phyloP scores from a whole-genome alignment of 2,113 vertebrate genomes.

The Pterocles gutturalis region DNA sequence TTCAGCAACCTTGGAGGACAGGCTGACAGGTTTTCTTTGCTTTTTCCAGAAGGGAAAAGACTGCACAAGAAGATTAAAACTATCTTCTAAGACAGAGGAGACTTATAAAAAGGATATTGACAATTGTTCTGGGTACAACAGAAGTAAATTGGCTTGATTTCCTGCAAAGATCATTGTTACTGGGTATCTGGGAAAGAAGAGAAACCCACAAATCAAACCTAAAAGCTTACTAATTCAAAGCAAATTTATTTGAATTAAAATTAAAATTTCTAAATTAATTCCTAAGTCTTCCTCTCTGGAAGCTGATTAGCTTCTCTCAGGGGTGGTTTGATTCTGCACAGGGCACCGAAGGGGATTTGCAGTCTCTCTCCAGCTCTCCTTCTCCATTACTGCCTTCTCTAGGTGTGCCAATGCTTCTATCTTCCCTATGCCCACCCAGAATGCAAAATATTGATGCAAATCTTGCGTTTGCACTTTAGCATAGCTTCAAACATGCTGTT shows the following conservation, averaged over 20 bases:
- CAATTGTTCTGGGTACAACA: not conserved
- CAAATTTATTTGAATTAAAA: not conserved
- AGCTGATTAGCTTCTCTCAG: not conserved
- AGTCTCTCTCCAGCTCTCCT: not conserved
- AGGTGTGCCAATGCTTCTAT: not conserved
- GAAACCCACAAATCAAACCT: not conserved
- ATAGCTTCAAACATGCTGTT: not conserved
- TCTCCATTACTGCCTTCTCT: not conserved
- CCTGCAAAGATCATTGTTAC: not conserved
- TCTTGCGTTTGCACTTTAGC: not conserved
- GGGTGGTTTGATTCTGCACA: not conserved
- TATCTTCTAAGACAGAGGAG: not conserved
- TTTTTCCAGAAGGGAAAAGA: not conserved
- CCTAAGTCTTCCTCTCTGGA: not conserved
- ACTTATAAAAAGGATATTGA: not conserved
- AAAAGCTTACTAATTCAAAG: not conserved
- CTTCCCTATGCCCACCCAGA: not conserved
- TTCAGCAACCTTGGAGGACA: not conserved
- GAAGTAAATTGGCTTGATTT: not conserved
- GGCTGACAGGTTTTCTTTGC: not conserved
- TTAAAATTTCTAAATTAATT: not conserved
- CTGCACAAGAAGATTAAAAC: not conserved
- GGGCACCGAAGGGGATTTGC: accelerated
- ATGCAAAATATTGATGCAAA: not conserved
- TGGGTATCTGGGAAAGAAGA: not conserved